phyloP scores from a whole-genome alignment of 1,140 invertebrate genomes.

The Orchesella cincta region DNA sequence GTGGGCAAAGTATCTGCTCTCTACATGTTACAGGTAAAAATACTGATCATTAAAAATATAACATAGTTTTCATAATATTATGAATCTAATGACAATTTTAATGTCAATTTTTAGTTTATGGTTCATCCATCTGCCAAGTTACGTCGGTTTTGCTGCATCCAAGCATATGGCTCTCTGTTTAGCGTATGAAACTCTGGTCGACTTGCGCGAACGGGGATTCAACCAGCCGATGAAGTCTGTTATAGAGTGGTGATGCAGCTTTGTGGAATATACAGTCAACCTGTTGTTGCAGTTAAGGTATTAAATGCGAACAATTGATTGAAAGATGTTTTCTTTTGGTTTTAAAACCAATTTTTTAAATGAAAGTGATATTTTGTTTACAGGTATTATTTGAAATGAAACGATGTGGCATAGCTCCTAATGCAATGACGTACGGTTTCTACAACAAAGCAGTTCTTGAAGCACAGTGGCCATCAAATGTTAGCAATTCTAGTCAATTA shows the following conservation, averaged over 20 bases:
- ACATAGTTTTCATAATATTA: background rate
- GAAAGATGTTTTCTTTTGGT: background rate
- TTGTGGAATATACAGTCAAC: constrained; percentile 90
- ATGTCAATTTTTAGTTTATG: constrained; percentile 74
- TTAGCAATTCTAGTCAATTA: constrained; percentile 75
- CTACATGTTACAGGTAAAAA: constrained; percentile 72
- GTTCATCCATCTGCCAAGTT: constrained; percentile 90
- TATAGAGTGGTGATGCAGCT: constrained; percentile 98
- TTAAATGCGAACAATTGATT: background rate
- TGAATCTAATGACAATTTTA: constrained; percentile 10
- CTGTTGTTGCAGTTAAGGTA: constrained; percentile 86
- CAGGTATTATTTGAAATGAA: constrained; percentile 90
- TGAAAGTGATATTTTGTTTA: background rate
- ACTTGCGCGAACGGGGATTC: constrained; percentile 76
- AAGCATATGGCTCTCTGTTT: constrained; percentile 76
- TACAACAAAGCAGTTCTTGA: constrained; percentile 84
- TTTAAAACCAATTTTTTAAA: background rate
- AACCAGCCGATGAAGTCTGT: constrained; percentile 92
- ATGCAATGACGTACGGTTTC: constrained; percentile 96
- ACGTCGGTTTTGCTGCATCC: constrained; percentile 62
- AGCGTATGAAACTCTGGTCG: constrained; percentile 84
- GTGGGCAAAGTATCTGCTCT: constrained; percentile 88
- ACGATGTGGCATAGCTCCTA: constrained; percentile 87
- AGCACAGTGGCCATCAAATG: constrained; percentile 88
- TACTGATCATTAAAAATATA: constrained; percentile 40